A percentile compares a stretch with the other conserved stretches of the same genome.
Conservation (phyloP, 1,140 invertebrate species). For the Steinernema khuongi region DNA sequence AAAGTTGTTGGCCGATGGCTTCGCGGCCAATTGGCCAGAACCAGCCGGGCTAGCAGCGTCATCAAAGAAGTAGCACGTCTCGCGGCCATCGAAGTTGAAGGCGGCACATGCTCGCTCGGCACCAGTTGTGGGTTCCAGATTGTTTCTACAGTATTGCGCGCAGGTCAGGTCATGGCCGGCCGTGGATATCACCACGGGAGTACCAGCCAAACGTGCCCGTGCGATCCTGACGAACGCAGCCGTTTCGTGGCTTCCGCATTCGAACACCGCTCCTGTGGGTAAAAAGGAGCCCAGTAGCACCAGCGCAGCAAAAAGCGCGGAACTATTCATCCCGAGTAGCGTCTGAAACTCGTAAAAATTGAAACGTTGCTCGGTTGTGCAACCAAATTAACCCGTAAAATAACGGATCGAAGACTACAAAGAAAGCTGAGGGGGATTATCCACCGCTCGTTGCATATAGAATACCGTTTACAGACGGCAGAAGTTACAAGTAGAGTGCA, state of each 20-base stretch:
- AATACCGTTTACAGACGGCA: background rate
- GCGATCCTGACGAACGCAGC: slow-evolving; percentile 57
- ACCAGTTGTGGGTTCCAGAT: slow-evolving; percentile 58
- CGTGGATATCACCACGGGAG: slow-evolving; percentile 55
- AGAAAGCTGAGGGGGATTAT: background rate
- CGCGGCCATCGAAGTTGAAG: slow-evolving; percentile 58
- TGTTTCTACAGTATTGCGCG: slow-evolving; percentile 58
- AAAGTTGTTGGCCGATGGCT: slow-evolving; percentile 58
- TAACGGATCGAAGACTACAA: background rate
- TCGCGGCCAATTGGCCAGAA: slow-evolving; percentile 51
- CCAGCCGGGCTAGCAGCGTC: slow-evolving; percentile 49
- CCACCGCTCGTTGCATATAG: no score
- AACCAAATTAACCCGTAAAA: no score
- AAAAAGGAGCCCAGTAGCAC: background rate
- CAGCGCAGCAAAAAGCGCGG: background rate
- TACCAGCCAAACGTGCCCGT: slow-evolving; percentile 53
- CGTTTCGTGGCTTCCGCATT: slow-evolving; percentile 53
- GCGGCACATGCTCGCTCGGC: slow-evolving; percentile 57
- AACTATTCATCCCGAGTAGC: background rate
- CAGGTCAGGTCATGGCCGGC: slow-evolving; percentile 57
- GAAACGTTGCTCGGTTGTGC: no score
- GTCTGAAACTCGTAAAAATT: no score
- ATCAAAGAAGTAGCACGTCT: slow-evolving; percentile 59
- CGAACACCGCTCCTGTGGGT: slow-evolving; percentile 42
- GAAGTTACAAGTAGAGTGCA: background rate